These are phyloP conservation scores for Phoxinus dragarum DNA, from an alignment of 2,797 vertebrate species.

Conservation along the genomic window DNA sequence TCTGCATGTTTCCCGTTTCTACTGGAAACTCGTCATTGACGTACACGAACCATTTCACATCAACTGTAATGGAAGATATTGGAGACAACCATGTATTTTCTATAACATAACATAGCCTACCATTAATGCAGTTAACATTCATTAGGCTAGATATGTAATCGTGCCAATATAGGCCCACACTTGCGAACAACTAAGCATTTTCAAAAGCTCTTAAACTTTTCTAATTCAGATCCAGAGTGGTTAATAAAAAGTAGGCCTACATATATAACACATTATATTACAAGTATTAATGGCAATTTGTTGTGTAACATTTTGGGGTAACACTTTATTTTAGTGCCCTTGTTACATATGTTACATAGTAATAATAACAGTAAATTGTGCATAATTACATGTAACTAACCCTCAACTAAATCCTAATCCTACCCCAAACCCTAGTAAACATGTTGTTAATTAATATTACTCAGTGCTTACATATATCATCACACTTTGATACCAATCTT, in stretches of 20 bases:
- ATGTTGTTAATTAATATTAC: too few relatives aligned
- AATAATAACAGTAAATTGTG: too few relatives aligned
- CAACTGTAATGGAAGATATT: not conserved
- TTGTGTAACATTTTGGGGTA: not conserved
- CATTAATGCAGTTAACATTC: too few relatives aligned
- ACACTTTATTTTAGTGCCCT: too few relatives aligned
- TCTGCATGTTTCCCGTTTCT: conserved; percentile 8
- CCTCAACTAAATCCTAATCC: too few relatives aligned
- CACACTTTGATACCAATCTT: too few relatives aligned
- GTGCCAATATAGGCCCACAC: not conserved
- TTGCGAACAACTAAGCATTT: not conserved
- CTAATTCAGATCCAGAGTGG: not conserved
- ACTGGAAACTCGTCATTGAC: conserved; percentile 1
- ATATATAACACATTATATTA: not conserved
- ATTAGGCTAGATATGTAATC: not conserved
- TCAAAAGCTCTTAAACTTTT: too few relatives aligned
- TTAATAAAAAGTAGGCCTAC: not conserved
- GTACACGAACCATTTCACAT: not conserved
- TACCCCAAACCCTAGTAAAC: too few relatives aligned
- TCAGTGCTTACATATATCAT: too few relatives aligned
- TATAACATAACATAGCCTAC: not conserved
- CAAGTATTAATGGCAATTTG: not conserved
- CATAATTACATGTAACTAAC: too few relatives aligned
- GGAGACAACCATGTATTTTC: not conserved
- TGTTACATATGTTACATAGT: too few relatives aligned